A percentile compares a stretch with the other conserved stretches of the same genome.
These are phyloP conservation scores for Agelastica alni DNA, from an alignment of 2,888 invertebrate genomes.

Conservation along the genomic window DNA sequence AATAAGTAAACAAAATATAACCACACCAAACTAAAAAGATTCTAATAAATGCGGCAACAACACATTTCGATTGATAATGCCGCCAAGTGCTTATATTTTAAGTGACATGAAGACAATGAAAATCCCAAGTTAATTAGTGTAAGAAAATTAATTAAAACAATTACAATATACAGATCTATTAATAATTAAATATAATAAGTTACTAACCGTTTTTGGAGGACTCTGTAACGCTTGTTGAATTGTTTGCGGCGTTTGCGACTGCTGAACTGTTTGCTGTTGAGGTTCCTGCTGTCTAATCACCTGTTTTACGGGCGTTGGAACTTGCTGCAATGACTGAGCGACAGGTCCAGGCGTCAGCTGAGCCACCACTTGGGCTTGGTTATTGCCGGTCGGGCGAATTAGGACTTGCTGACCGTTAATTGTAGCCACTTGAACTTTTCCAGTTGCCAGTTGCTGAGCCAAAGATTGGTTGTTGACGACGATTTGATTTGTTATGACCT, in stretches of 20 bases:
- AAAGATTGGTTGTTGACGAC: conserved; percentile 77
- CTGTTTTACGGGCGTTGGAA: conserved; percentile 24
- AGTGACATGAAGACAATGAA: no score
- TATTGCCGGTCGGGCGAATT: conserved; percentile 77
- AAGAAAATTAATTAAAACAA: no score
- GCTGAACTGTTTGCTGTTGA: conserved; percentile 29
- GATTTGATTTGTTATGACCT: conserved; percentile 67
- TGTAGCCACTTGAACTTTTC: conserved; percentile 81
- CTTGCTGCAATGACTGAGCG: conserved; percentile 34
- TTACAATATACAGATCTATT: no score
- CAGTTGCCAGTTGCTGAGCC: conserved; percentile 80
- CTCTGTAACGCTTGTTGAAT: conserved; percentile 32
- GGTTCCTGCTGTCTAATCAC: conserved; percentile 22
- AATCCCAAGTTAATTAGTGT: no score
- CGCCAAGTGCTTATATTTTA: no score
- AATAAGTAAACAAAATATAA: no score
- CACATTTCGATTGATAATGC: no score
- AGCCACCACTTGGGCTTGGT: conserved; percentile 78
- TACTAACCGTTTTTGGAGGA: conserved; percentile 21
- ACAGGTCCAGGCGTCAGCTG: conserved; percentile 62
- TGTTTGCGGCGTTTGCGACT: conserved; percentile 20
- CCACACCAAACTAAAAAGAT: no score
- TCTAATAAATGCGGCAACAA: no score
- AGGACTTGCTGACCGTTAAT: conserved; percentile 86
- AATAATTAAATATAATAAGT: no score